Conservation (phyloP, 2,113 vertebrate genomes). For the Alectura lathami region DNA sequence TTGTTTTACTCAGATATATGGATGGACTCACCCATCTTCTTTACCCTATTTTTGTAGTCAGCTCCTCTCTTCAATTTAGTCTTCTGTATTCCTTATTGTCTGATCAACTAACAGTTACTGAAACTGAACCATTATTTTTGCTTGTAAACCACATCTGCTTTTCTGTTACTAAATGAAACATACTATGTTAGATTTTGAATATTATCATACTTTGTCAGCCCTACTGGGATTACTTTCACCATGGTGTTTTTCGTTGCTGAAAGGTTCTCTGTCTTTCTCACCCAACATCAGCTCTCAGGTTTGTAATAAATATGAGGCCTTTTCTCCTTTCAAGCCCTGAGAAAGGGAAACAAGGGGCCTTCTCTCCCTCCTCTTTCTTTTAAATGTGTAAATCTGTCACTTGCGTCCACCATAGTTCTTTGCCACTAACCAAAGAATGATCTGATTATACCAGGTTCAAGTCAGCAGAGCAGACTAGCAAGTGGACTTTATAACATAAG, state of each 20-base stretch:
- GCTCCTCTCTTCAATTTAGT: background rate
- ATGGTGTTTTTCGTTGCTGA: background rate
- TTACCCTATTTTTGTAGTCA: background rate
- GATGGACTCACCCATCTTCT: rapidly evolving
- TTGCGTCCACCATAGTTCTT: background rate
- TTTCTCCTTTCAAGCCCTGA: background rate
- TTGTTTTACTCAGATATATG: background rate
- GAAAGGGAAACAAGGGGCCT: background rate
- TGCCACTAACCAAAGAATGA: background rate
- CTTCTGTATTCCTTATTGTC: background rate
- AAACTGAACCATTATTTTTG: background rate
- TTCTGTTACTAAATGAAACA: background rate
- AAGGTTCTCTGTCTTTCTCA: background rate
- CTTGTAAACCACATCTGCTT: background rate
- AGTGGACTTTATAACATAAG: background rate
- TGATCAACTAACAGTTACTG: background rate
- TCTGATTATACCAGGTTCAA: background rate
- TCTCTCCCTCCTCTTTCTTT: background rate
- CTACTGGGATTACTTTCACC: background rate
- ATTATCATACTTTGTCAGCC: background rate
- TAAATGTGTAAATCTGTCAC: background rate
- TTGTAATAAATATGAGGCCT: background rate
- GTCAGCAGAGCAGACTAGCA: background rate
- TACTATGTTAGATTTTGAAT: background rate
- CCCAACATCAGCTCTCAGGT: background rate